Evolutionary conservation across 2,888 invertebrate genomes (phyloP), one percentile per base, ranked within the genome.

Genomic region (Eulithis testata): DNA sequence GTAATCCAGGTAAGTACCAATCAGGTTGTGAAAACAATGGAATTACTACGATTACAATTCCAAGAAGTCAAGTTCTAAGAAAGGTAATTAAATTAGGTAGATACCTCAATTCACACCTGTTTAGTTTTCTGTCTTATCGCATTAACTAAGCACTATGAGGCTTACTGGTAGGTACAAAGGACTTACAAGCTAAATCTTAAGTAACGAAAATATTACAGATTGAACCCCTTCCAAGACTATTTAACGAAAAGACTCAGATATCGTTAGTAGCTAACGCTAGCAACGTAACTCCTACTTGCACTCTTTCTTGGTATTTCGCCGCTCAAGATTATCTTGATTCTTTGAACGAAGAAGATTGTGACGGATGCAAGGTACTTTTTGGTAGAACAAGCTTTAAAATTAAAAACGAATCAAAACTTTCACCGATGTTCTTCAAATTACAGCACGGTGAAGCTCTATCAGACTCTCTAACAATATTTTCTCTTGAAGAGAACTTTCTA

Each of bases 401-500:
- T 5, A 8, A 40, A 40, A 40, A 11, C 0, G 4, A 50, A 58
- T 37, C 3, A 44, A 27, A 27, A 21, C 54, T 4, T 14, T 49
- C 49, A 4, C 49, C 3, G 7, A 14, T 31, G 31, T 1, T 40
- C 9, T 9, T 40, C 9, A 40, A 51, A 7, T 66, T 66, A n/a
- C 73, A 89, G 89, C 82, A 84, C 49, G 88, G 87, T 4, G 70
- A 73, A 66, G 73, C 75, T 8, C 66, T 87, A 69, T 71, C 85
- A 2, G 83, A 84, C 9, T 72, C 83, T 1, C 8, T 84, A 31
- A 84, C 82, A 55, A 76, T 86, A 60, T 78, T 77, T 60, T 89
- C 88, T 1, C 71, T 87, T 0, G 87, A 89, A 79, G 84, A 87
- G 43, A 86, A 83, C 73, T 89, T 89, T 65, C 76, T 88, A 2